These are phyloP conservation scores for Drosophila equinoxialis DNA, from an alignment of 1,140 invertebrate species.

Conservation along the genomic window DNA sequence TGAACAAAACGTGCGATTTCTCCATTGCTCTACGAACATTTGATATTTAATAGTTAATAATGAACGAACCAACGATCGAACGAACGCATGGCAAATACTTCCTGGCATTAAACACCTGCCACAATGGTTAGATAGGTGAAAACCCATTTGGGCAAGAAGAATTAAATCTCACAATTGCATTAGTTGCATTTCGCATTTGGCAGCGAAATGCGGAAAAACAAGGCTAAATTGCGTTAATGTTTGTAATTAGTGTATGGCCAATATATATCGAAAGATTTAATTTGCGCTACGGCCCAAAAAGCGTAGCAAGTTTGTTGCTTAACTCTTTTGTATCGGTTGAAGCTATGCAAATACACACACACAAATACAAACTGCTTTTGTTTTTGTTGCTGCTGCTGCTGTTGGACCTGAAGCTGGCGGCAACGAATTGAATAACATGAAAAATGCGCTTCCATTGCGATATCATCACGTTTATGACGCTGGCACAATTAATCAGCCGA, in stretches of 20 bases:
- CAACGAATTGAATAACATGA: conserved; percentile 81
- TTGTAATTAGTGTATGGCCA: conserved; percentile 71
- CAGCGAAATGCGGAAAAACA: conserved; percentile 39
- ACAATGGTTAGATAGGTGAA: conserved; percentile 53
- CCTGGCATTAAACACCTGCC: conserved; percentile 74
- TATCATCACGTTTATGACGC: conserved; percentile 82
- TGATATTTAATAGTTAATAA: conserved; percentile 49
- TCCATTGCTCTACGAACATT: not conserved
- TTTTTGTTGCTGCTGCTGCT: conserved; percentile 1
- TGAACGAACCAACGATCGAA: conserved; percentile 13
- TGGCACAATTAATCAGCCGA: conserved; percentile 81
- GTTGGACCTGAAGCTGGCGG: conserved; percentile 54
- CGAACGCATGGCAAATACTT: conserved; percentile 61
- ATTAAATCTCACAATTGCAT: conserved; percentile 56
- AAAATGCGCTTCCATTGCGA: conserved; percentile 81
- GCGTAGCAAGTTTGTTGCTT: conserved; percentile 67
- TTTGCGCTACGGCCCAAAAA: conserved; percentile 47
- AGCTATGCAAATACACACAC: conserved; percentile 69
- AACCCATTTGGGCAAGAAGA: conserved; percentile 70
- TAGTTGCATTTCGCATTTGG: conserved; percentile 22
- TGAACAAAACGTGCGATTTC: not conserved
- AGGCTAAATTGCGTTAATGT: conserved; percentile 74
- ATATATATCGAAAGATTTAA: conserved; percentile 75
- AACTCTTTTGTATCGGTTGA: conserved; percentile 65
- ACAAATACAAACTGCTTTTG: conserved; percentile 32